Conservation (phyloP, 2,797 vertebrate genomes). For the Anomalospiza imberbis region DNA sequence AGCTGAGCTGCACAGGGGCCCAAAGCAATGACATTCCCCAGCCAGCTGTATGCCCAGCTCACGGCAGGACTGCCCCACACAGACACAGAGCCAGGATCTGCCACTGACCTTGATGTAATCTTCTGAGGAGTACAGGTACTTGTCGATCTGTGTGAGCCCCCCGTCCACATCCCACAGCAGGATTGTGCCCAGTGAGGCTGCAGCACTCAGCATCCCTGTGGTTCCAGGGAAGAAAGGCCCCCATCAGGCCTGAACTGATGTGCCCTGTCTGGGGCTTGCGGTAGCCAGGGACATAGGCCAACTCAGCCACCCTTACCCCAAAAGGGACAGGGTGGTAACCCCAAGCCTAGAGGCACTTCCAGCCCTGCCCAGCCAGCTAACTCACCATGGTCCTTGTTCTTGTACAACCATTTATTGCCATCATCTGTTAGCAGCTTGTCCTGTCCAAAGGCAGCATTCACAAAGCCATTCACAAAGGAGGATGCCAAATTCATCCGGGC, state of each 20-base stretch:
- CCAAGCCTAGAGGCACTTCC: not conserved
- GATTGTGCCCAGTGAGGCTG: constrained; percentile 95
- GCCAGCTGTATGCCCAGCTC: no score
- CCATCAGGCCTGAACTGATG: not conserved
- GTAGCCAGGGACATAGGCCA: not conserved
- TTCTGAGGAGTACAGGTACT: constrained; percentile 97
- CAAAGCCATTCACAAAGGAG: constrained; percentile 98
- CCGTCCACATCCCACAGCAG: constrained; percentile 97
- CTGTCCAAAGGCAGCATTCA: constrained; percentile 96
- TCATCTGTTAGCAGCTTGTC: constrained; percentile 97
- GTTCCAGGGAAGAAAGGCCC: not conserved
- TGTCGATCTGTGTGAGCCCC: constrained; percentile 96
- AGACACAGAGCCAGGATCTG: not conserved
- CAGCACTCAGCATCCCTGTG: constrained; percentile 95
- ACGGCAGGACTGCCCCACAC: fast-evolving
- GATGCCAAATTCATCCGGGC: constrained; percentile 98
- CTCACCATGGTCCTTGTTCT: constrained; percentile 98
- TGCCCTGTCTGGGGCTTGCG: not conserved
- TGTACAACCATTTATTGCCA: constrained; percentile 98
- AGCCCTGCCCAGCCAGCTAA: not conserved
- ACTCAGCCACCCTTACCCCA: not conserved
- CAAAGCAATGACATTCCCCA: not conserved
- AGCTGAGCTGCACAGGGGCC: not conserved
- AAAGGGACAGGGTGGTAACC: not conserved
- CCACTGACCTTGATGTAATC: constrained; percentile 94